These are phyloP conservation scores for Tribolium castaneum DNA, from an alignment of 1,140 invertebrate genomes.

Conservation along the genomic window DNA sequence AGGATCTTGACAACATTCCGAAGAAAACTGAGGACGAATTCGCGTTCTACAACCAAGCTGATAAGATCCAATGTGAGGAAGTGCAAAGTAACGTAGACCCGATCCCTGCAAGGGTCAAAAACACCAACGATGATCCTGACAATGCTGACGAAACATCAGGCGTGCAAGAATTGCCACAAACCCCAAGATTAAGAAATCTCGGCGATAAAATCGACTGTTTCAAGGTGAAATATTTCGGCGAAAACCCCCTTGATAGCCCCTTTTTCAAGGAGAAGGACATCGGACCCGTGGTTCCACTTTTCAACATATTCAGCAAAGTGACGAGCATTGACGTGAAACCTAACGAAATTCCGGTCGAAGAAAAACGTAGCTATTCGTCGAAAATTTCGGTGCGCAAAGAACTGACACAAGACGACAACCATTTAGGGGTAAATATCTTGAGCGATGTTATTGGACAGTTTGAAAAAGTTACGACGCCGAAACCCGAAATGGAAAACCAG, in stretches of 20 bases:
- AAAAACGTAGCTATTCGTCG: not conserved
- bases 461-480: not conserved
- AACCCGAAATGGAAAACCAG: conserved; percentile 1
- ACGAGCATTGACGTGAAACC: not conserved
- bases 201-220: conserved; percentile 81
- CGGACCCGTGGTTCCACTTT: conserved; percentile 51
- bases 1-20: conserved; percentile 69
- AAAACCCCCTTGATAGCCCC: conserved; percentile 79
- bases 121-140: conserved; percentile 60
- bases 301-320: conserved; percentile 38
- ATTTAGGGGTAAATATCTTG: not conserved
- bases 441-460: conserved; percentile 20
- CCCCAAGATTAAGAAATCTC: conserved; percentile 67
- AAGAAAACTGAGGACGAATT: conserved; percentile 68
- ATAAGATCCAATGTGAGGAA: conserved; percentile 65
- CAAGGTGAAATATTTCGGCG: conserved; percentile 78
- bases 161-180: conserved; percentile 52
- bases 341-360: not conserved
- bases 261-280: conserved; percentile 73
- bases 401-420: not conserved
- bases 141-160: conserved; percentile 57
- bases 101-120: conserved; percentile 67
- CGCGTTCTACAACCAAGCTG: conserved; percentile 70
- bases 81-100: conserved; percentile 67
- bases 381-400: conserved; percentile 5